Evolutionary conservation across 2,113 vertebrate species (phyloP).

Genomic region (Micronisus gabar): DNA sequence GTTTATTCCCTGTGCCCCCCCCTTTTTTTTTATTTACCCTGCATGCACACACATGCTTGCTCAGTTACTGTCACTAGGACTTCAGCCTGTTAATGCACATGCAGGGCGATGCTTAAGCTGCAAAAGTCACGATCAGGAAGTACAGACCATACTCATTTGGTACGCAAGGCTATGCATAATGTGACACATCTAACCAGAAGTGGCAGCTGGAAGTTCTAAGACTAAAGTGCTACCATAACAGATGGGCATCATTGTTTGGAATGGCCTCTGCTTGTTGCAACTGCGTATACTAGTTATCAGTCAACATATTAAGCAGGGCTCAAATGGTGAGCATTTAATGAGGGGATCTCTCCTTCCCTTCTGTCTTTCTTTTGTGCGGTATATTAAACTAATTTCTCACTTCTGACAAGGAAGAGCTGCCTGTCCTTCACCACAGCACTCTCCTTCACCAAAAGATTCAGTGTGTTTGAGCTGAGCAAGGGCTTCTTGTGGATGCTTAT

Average conservation of each 20-base stretch:
- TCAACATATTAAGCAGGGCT: slow-evolving; percentile 64
- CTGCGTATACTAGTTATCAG: slow-evolving; percentile 58
- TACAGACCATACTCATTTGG: not conserved
- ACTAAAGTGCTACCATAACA: slow-evolving; percentile 37
- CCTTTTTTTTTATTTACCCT: not conserved
- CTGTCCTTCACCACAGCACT: slow-evolving; percentile 14
- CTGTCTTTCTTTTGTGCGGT: slow-evolving; percentile 41
- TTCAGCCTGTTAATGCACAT: not conserved
- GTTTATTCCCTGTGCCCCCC: not conserved
- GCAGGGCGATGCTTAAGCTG: not conserved
- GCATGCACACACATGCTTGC: too few species aligned
- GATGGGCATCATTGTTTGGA: slow-evolving; percentile 36
- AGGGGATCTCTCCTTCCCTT: slow-evolving; percentile 60
- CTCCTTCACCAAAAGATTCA: slow-evolving; percentile 5
- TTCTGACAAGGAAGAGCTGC: slow-evolving; percentile 39
- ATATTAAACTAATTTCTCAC: slow-evolving; percentile 65
- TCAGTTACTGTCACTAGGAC: not conserved
- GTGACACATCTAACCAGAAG: slow-evolving; percentile 14
- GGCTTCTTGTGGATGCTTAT: not conserved
- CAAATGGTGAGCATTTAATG: slow-evolving; percentile 67
- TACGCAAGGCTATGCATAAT: not conserved
- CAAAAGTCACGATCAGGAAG: not conserved
- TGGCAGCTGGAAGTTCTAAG: slow-evolving; percentile 38
- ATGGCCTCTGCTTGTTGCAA: slow-evolving; percentile 54
- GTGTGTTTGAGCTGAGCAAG: not conserved